Evolutionary conservation across 2,113 vertebrate species (phyloP).

Genomic region (Zosterops pallidus): DNA sequence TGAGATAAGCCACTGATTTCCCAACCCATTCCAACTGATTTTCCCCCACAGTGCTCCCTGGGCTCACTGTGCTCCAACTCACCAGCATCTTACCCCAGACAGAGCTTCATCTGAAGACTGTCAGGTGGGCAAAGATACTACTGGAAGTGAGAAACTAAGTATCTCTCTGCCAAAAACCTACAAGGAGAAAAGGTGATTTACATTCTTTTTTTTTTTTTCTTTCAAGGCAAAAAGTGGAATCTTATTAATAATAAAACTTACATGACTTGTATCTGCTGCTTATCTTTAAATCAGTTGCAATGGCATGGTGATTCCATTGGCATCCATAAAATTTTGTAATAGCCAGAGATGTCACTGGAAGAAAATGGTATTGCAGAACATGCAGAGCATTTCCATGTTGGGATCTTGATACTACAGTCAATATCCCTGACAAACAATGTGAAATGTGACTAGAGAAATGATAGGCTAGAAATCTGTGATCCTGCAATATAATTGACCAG

Average conservation of each 20-base stretch:
- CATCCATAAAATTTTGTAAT: background rate
- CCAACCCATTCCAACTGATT: background rate
- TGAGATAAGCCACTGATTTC: background rate
- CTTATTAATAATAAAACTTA: background rate
- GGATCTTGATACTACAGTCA: background rate
- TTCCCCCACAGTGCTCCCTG: background rate
- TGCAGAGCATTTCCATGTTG: background rate
- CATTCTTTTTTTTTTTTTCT: background rate
- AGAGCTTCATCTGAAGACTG: background rate
- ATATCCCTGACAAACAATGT: background rate
- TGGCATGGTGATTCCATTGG: background rate
- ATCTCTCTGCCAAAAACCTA: background rate
- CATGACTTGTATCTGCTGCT: background rate
- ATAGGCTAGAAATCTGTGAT: background rate
- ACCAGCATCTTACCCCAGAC: background rate
- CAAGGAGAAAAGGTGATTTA: background rate
- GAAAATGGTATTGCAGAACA: background rate
- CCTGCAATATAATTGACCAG: background rate
- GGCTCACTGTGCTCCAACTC: background rate
- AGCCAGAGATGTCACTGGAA: background rate
- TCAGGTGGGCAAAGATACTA: background rate
- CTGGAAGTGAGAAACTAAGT: background rate
- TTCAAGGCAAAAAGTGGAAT: background rate
- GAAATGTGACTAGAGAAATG: background rate
- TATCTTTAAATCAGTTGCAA: background rate